These are phyloP conservation scores for Caenorhabditis sp. DNA, from an alignment of 2,888 invertebrate species.

Conservation along the genomic window DNA sequence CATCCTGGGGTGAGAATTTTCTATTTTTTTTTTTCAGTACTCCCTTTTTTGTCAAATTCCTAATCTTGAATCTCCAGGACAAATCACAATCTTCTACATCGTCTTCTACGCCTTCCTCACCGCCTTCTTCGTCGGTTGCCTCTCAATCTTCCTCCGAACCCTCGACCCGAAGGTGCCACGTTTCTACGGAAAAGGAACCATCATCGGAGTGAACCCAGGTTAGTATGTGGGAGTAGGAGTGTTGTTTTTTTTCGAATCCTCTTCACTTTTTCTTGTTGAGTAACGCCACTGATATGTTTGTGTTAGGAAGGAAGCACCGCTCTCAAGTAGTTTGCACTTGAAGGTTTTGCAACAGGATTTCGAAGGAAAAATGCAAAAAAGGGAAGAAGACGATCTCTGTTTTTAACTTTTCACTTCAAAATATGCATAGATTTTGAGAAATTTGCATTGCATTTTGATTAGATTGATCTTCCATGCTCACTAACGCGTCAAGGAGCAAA, in stretches of 20 bases:
- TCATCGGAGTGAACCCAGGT: conserved; percentile 97
- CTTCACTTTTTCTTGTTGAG: too few species aligned
- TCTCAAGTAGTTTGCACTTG: conserved; percentile 44
- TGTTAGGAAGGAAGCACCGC: neutral
- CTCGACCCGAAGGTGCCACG: conserved; percentile 91
- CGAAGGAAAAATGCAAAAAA: conserved; percentile 1
- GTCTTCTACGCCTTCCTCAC: conserved; percentile 94
- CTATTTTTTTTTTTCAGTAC: too few species aligned
- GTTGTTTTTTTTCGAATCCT: neutral
- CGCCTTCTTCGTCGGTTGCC: conserved; percentile 95
- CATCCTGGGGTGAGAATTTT: conserved; percentile 81
- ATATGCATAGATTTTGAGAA: neutral
- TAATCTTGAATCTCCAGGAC: too few species aligned
- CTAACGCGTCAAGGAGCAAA: conserved; percentile 26
- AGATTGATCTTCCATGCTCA: neutral
- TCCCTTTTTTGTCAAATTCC: too few species aligned
- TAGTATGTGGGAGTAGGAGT: too few species aligned
- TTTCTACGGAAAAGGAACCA: conserved; percentile 91
- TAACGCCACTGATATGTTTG: conserved; percentile 50
- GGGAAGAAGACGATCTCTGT: neutral
- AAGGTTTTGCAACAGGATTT: conserved; percentile 10
- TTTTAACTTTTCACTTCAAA: neutral
- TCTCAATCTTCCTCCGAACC: conserved; percentile 95
- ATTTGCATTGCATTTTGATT: neutral
- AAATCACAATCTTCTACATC: conserved; percentile 96